Percentiles rank a stretch among this genome's conserved stretches.
Conservation (phyloP, 2,797 vertebrate genomes). For the Chelon auratus region DNA sequence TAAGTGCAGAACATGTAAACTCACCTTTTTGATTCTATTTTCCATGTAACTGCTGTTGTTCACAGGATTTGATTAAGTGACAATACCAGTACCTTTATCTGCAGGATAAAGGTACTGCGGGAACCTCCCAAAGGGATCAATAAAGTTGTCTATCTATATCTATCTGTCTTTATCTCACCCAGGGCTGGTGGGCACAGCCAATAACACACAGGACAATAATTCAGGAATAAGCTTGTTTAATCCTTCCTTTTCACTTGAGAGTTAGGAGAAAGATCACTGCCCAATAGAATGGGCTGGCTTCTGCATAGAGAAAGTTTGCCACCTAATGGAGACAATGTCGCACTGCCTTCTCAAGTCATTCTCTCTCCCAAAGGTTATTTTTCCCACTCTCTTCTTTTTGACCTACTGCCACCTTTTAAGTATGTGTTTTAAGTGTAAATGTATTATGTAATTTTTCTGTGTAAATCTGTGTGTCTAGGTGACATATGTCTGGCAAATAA, state of each 20-base stretch:
- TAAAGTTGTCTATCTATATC: too few relatives aligned
- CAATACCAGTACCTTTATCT: constrained; percentile 49
- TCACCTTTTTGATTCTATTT: constrained; percentile 40
- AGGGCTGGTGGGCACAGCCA: constrained; percentile 53
- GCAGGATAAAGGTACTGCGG: too few relatives aligned
- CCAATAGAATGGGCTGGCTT: background rate
- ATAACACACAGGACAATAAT: constrained; percentile 56
- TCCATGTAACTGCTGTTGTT: constrained; percentile 21
- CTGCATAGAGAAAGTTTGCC: constrained; percentile 75
- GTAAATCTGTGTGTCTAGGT: background rate
- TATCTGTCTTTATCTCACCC: constrained; percentile 9
- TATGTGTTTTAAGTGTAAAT: background rate
- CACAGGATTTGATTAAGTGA: constrained; percentile 43
- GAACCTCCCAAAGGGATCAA: too few relatives aligned
- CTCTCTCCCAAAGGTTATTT: background rate
- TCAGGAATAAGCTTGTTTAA: constrained; percentile 65
- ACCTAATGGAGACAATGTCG: constrained; percentile 76
- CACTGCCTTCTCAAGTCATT: constrained; percentile 27
- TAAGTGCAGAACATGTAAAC: constrained; percentile 20
- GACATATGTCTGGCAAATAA: background rate
- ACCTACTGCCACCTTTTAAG: background rate
- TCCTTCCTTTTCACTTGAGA: constrained; percentile 56
- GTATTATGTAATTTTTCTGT: background rate
- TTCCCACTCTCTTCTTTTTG: background rate
- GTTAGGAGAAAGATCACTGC: constrained; percentile 40